Percentiles rank a stretch among this genome's conserved stretches.
phyloP scores from a whole-genome alignment of 1,140 invertebrate genomes.

The Nymphalis io region DNA sequence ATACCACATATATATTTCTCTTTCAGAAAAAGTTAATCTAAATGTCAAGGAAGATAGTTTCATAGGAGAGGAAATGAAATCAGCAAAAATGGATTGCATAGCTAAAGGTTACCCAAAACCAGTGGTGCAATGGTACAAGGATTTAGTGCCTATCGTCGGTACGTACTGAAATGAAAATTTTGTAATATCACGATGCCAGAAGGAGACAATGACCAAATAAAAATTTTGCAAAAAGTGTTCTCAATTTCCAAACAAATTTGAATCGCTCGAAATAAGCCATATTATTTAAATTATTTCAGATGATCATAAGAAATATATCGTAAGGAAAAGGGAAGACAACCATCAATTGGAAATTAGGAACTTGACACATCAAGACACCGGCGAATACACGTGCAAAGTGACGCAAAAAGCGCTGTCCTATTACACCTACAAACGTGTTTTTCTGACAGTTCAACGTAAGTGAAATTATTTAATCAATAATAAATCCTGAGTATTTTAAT shows the following conservation, averaged over 20 bases:
- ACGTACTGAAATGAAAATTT: constrained; percentile 15
- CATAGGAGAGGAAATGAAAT: constrained; percentile 62
- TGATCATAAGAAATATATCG: constrained; percentile 53
- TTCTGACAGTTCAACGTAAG: constrained; percentile 67
- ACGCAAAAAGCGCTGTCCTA: constrained; percentile 63
- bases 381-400: constrained; percentile 67
- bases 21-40: constrained; percentile 62
- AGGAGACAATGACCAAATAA: too few species aligned
- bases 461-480: constrained; percentile 11
- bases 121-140: constrained; percentile 66
- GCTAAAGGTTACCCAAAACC: constrained; percentile 61
- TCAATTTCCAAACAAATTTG: too few species aligned
- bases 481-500: background rate
- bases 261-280: background rate
- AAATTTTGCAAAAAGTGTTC: too few species aligned
- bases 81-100: constrained; percentile 54
- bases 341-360: constrained; percentile 63
- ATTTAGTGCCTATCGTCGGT: constrained; percentile 52
- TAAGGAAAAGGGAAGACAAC: constrained; percentile 53
- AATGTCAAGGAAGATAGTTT: constrained; percentile 38
- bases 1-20: too few species aligned
- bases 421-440: constrained; percentile 61
- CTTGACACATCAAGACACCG: constrained; percentile 59
- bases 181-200: too few species aligned
- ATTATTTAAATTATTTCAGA: constrained; percentile 41